Evolutionary conservation across 64 coral and sea anemone species (phyloP).

Genomic region (Montipora efflorescens): DNA sequence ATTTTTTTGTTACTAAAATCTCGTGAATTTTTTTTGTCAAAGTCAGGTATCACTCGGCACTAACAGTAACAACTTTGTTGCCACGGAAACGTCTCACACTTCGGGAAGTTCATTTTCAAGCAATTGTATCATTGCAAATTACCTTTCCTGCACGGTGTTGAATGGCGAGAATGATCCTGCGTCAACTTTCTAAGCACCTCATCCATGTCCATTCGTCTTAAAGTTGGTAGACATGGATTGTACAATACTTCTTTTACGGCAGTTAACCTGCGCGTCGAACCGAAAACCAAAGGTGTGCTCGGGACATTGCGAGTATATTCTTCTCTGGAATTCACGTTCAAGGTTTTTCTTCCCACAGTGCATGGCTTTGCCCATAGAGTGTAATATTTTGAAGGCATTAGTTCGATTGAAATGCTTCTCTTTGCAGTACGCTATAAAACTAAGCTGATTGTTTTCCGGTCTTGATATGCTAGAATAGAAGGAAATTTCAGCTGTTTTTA

Average conservation of each 20-base stretch:
- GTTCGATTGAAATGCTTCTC: not conserved
- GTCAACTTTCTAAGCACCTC: conserved; percentile 63
- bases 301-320: conserved; percentile 25
- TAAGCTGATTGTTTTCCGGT: not conserved
- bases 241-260: conserved; percentile 81
- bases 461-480: not conserved
- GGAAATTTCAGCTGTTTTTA: conserved; percentile 10
- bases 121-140: not conserved
- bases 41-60: too few species aligned
- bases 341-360: conserved; percentile 52
- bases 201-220: conserved; percentile 91
- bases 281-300: not conserved
- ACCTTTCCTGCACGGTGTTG: conserved; percentile 76
- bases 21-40: too few species aligned
- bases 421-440: not conserved
- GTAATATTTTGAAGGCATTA: conserved; percentile 69
- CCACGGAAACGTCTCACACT: conserved; percentile 31
- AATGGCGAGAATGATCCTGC: conserved; percentile 71
- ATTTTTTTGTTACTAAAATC: too few species aligned
- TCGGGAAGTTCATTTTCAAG: too few species aligned
- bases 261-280: conserved; percentile 39
- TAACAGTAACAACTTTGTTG: not conserved
- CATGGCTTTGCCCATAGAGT: conserved; percentile 50
- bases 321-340: conserved; percentile 37
- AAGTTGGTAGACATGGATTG: conserved; percentile 73